Base-by-base conservation (phyloP, 2,888 invertebrate species). In the Yponomeuta plumbellus region DNA sequence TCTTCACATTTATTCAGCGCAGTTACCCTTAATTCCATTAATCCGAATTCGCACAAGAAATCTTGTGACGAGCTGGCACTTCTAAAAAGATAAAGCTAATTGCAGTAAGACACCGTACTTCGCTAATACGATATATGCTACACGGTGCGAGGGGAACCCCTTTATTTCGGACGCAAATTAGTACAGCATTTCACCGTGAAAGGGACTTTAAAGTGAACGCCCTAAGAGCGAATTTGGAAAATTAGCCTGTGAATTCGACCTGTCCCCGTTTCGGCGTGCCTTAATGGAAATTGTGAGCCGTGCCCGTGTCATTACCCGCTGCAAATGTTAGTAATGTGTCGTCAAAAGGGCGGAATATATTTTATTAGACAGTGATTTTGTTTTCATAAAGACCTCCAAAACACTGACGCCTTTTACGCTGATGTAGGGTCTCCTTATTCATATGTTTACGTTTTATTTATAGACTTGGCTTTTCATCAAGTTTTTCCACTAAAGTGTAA, bases 301-400 rank as follows among this genome's bases (percentile, higher is more conserved):
- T 80, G 87, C 88, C 89, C 83, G 85, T 84, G 86, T 86, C 88
- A 87, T 89, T 87, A 89, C 86, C 83, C 85, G 84, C 86, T 86
- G 86, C 86, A 85, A 90, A 91, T 86, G 88, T 90, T 89, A 84
- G 85, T 88, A 90, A 89, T 90, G 86, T 87, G 88, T 90, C 89
- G 87, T 89, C 88, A 89, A 89, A 90, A 87, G 90, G 89, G 88
- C 88, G 86, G 88, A 88, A 88, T 88, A 86, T 88, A 88, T 87
- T 87, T 88, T 85, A 86, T 85, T 81, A 82, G 81, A 80, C 83
- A 80, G 86, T 88, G 90, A 90, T 89, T 90, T 85, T 75, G 80
- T 85, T 66, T 61, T 61, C 66, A 52, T 61, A 66, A 21, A 23
- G 58, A 61, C 23, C 21, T 52, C 59, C 59, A 13, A 22, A 23